Percentiles rank a stretch among this genome's conserved stretches.
These are phyloP conservation scores for Sinohyriopsis cumingii DNA, from an alignment of 2,888 invertebrate genomes.

Conservation along the genomic window DNA sequence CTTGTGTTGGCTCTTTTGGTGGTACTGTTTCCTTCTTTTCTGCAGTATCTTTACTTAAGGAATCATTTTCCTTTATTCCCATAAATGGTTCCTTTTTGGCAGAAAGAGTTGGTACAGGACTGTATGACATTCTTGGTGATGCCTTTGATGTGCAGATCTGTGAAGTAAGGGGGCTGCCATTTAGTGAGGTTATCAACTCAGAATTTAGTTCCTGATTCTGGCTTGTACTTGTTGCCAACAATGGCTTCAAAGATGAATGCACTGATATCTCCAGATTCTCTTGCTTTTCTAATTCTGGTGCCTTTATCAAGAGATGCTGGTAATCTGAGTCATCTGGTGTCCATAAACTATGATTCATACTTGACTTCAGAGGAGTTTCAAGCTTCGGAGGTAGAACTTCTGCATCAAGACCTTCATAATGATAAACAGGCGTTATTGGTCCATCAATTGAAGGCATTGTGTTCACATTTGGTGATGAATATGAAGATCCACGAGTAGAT, in stretches of 20 bases:
- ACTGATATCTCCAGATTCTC: background rate
- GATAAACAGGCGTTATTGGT: constrained; percentile 2
- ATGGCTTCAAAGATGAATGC: too few relatives aligned
- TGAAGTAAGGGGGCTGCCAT: too few relatives aligned
- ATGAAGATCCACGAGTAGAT: constrained; percentile 12
- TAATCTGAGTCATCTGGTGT: constrained; percentile 5
- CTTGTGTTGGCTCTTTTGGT: background rate
- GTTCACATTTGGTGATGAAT: constrained; percentile 1
- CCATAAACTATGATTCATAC: background rate
- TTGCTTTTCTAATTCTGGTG: constrained; percentile 4
- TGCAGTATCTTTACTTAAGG: too few relatives aligned
- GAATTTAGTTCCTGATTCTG: too few relatives aligned
- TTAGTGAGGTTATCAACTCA: too few relatives aligned
- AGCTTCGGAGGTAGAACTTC: constrained; percentile 11
- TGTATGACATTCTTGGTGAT: too few relatives aligned
- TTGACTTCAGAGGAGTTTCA: constrained; percentile 6
- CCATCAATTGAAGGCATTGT: constrained; percentile 4
- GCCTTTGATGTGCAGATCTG: too few relatives aligned
- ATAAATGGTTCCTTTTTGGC: too few relatives aligned
- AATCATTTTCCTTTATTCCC: too few relatives aligned
- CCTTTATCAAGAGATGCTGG: background rate
- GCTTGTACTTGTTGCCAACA: too few relatives aligned
- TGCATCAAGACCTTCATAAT: background rate
- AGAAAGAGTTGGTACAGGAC: too few relatives aligned
- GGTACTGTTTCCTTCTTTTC: too few relatives aligned